phyloP scores from a whole-genome alignment of 2,888 invertebrate genomes.

The Quadriops clusia region DNA sequence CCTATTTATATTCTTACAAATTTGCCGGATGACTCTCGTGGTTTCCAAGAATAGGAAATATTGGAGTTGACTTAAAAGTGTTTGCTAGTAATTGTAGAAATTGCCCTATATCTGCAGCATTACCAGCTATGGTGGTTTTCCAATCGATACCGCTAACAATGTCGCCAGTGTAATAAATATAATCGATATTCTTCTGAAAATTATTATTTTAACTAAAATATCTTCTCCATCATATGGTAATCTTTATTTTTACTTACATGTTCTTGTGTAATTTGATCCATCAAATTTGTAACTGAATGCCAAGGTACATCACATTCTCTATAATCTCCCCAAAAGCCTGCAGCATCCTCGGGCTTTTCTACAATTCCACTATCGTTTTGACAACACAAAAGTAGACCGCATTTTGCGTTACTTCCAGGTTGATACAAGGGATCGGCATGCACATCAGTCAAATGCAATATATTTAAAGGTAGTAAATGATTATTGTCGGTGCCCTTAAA shows the following conservation, averaged over 20 bases:
- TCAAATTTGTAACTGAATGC: constrained; percentile 53
- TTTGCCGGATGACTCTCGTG: constrained; percentile 47
- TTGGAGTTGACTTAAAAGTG: constrained; percentile 39
- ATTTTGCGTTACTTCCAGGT: constrained; percentile 53
- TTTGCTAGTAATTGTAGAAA: constrained; percentile 35
- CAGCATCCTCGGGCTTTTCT: constrained; percentile 31
- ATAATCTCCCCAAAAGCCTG: constrained; percentile 76
- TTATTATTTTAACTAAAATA: constrained; percentile 2
- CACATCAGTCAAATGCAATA: constrained; percentile 64
- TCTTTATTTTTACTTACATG: constrained; percentile 19
- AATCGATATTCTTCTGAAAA: constrained; percentile 39
- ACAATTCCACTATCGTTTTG: constrained; percentile 46
- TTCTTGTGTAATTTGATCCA: constrained; percentile 38
- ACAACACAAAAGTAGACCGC: constrained; percentile 72
- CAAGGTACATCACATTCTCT: constrained; percentile 64
- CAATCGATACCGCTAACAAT: constrained; percentile 76
- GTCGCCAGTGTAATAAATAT: constrained; percentile 78
- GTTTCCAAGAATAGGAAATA: constrained; percentile 55
- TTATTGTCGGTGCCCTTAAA: too few species aligned
- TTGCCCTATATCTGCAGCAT: constrained; percentile 44
- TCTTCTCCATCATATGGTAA: too few species aligned
- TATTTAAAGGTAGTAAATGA: constrained; percentile 25
- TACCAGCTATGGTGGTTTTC: constrained; percentile 59
- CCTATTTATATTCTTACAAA: too few species aligned
- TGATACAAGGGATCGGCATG: constrained; percentile 70